phyloP scores from a whole-genome alignment of 2,113 vertebrate genomes.

The Triplophysa dalaica region DNA sequence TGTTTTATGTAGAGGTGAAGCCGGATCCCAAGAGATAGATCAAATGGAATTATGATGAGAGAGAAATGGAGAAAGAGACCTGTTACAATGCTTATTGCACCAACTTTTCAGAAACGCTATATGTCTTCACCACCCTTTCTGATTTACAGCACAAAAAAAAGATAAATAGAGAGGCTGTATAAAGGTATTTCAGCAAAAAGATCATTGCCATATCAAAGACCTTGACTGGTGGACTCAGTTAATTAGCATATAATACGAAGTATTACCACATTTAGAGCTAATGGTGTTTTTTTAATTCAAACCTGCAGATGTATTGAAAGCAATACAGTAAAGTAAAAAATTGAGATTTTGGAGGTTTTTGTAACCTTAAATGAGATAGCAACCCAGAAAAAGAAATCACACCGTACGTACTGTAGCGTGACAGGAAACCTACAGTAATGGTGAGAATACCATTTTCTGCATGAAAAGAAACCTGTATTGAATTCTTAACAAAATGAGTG shows the following conservation, averaged over 20 bases:
- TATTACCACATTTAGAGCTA: conserved; percentile 10
- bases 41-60: conserved; percentile 31
- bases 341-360: conserved; percentile 3
- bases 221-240: conserved; percentile 26
- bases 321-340: too few relatives aligned
- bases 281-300: background rate
- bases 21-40: conserved; percentile 13
- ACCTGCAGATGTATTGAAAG: background rate
- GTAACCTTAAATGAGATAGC: background rate
- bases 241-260: background rate
- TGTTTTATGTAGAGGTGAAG: conserved; percentile 25
- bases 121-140: background rate
- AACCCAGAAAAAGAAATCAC: background rate
- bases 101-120: background rate
- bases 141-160: background rate
- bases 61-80: background rate
- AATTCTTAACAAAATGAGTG: conserved; percentile 21
- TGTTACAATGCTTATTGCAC: conserved; percentile 12
- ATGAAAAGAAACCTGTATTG: background rate
- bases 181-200: background rate
- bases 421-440: background rate
- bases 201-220: conserved; percentile 14
- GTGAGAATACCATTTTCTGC: conserved; percentile 15
- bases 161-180: background rate
- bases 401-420: background rate